phyloP scores from a whole-genome alignment of 2,797 vertebrate species.

The Saxicola maurus region DNA sequence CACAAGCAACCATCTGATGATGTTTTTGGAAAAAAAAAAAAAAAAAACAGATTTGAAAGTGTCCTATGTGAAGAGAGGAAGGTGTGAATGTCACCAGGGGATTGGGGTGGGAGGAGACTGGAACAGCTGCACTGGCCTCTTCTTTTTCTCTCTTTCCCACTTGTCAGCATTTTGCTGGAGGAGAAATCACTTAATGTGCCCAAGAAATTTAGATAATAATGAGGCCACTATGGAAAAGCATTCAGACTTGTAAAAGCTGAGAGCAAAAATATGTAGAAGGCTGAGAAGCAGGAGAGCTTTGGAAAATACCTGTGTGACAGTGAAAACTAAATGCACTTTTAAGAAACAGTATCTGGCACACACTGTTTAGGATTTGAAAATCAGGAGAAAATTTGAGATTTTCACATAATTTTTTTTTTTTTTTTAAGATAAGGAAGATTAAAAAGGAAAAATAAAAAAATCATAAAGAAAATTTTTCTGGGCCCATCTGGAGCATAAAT shows the following conservation, averaged over 20 bases:
- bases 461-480: not conserved
- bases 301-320: not conserved
- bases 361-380: not conserved
- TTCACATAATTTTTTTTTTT: not conserved
- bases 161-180: not conserved
- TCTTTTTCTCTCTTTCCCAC: not conserved
- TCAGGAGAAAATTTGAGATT: not conserved
- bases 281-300: not conserved
- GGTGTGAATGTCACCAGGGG: not conserved
- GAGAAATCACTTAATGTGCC: not conserved
- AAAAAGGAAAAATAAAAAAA: not conserved
- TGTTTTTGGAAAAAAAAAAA: not conserved
- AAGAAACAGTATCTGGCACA: accelerated
- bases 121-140: not conserved
- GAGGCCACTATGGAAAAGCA: not conserved
- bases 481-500: not conserved
- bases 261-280: not conserved
- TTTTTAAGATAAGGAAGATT: not conserved
- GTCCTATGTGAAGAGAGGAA: not conserved
- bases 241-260: not conserved
- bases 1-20: not conserved
- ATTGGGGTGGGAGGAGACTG: not conserved
- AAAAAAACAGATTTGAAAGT: not conserved
- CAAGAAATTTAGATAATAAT: not conserved
- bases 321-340: not conserved